These are phyloP conservation scores for Cyanoderma ruficeps DNA, from an alignment of 2,113 vertebrate genomes.

Conservation along the genomic window DNA sequence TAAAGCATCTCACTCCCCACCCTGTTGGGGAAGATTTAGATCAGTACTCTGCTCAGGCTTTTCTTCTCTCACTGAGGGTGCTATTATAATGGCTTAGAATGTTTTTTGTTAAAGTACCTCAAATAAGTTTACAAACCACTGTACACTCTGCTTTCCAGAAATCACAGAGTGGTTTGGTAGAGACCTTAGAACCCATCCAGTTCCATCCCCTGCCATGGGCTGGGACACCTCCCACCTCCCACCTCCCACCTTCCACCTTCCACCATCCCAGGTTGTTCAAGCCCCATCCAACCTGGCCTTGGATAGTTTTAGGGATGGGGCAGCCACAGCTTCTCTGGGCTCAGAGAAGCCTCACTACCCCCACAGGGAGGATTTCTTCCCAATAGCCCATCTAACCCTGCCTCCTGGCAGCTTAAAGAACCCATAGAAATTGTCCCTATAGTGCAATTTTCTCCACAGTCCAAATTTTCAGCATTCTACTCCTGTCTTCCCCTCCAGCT, in stretches of 20 bases:
- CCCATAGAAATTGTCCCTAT: fast-evolving
- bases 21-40: neutral
- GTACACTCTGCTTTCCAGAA: neutral
- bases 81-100: neutral
- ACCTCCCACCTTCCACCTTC: neutral
- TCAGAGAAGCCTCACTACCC: neutral
- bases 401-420: neutral
- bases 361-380: neutral
- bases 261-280: fast-evolving
- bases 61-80: neutral
- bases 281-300: neutral
- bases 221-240: neutral
- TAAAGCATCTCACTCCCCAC: neutral
- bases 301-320: neutral
- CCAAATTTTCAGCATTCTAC: neutral
- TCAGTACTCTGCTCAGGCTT: neutral
- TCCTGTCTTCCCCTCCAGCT: neutral
- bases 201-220: neutral
- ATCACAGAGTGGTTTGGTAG: neutral
- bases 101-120: neutral
- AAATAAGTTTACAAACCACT: neutral
- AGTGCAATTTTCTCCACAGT: neutral
- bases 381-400: neutral
- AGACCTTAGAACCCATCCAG: neutral
- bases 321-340: neutral